Conservation (phyloP, 2,888 invertebrate species). For the Protophormia terraenovae region DNA sequence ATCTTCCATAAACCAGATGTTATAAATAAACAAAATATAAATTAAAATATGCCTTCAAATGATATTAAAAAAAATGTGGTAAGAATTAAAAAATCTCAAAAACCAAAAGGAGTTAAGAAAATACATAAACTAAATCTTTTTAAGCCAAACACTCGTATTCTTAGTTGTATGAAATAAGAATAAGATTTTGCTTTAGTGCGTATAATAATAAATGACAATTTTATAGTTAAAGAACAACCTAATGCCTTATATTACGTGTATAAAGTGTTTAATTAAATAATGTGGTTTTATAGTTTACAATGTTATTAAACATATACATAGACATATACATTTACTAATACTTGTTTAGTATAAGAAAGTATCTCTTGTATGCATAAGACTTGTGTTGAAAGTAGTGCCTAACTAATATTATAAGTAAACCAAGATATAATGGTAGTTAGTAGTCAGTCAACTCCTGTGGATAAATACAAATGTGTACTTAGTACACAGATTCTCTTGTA, state of each 20-base stretch:
- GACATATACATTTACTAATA: background rate
- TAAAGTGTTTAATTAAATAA: slow-evolving; percentile 55
- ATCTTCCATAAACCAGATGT: slow-evolving; percentile 27
- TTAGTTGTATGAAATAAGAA: background rate
- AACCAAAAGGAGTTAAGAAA: background rate
- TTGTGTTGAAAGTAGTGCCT: background rate
- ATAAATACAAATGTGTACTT: background rate
- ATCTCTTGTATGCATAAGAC: background rate
- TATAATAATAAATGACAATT: slow-evolving; percentile 16
- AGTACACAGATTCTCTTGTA: background rate
- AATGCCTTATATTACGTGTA: slow-evolving; percentile 56
- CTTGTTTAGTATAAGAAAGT: background rate
- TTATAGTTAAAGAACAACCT: slow-evolving; percentile 38
- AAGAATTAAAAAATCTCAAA: slow-evolving; percentile 10
- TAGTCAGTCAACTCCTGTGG: background rate
- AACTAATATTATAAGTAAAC: background rate
- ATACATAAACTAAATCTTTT: background rate
- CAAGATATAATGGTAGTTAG: background rate
- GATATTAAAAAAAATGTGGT: background rate
- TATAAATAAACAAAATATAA: slow-evolving; percentile 28
- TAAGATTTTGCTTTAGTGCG: background rate
- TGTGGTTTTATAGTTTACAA: background rate
- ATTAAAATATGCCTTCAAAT: background rate
- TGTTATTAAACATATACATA: background rate
- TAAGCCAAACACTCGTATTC: background rate